A percentile compares a stretch with the other conserved stretches of the same genome.
Conservation (phyloP, 2,797 vertebrate genomes). For the Odontamblyopus rebecca region DNA sequence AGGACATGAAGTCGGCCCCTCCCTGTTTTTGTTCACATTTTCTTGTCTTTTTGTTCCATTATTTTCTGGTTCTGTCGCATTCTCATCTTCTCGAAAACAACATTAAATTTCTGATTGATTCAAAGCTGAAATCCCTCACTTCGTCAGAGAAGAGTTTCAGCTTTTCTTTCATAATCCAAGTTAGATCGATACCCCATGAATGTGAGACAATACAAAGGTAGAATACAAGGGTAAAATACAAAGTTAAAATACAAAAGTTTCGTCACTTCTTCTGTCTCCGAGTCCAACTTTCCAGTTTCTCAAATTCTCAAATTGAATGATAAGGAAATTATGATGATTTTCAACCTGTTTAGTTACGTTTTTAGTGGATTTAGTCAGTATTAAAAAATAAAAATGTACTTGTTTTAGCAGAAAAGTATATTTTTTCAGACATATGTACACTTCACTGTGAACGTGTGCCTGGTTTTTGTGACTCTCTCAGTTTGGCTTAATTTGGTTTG, state of each 20-base stretch:
- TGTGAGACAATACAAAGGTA: conserved; percentile 9
- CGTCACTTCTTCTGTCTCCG: conserved; percentile 9
- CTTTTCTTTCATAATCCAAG: conserved; percentile 2
- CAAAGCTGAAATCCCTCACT: conserved; percentile 18
- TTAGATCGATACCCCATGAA: conserved; percentile 44
- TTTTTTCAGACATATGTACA: too few species aligned
- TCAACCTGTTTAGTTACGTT: too few species aligned
- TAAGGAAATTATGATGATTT: too few species aligned
- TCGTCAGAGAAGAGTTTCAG: background rate
- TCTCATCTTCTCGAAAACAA: conserved; percentile 17
- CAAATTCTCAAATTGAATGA: background rate
- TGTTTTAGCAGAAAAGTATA: too few species aligned
- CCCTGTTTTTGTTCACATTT: conserved; percentile 23
- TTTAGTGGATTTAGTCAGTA: too few species aligned
- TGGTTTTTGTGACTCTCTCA: too few species aligned
- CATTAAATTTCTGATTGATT: conserved; percentile 36
- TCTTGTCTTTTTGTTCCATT: background rate
- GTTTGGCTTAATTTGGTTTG: too few species aligned
- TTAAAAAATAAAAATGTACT: too few species aligned
- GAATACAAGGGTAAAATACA: conserved; percentile 11
- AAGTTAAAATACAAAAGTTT: background rate
- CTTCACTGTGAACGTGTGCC: too few species aligned
- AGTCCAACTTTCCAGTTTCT: conserved; percentile 9
- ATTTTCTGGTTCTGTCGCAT: conserved; percentile 9
- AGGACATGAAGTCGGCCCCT: conserved; percentile 28